These are phyloP conservation scores for Helicoverpa assulta DNA, from an alignment of 2,888 invertebrate species.

Conservation along the genomic window DNA sequence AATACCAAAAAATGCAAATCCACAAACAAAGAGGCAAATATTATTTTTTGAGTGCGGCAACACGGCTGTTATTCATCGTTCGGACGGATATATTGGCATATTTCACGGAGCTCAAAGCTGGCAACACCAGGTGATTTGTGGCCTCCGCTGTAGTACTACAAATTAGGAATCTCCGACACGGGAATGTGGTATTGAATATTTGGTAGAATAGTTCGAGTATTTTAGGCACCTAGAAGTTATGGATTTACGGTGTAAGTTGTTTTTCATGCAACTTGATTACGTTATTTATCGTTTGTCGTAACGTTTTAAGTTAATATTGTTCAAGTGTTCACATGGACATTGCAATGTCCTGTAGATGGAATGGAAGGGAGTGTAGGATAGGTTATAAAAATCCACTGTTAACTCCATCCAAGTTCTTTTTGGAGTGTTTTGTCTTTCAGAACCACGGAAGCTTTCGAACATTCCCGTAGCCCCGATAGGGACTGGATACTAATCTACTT, in stretches of 20 bases:
- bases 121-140: constrained; percentile 68
- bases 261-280: constrained; percentile 26
- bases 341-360: no score
- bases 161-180: constrained; percentile 43
- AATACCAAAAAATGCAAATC: constrained; percentile 28
- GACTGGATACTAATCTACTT: not conserved
- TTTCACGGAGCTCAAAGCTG: constrained; percentile 63
- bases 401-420: no score
- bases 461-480: no score
- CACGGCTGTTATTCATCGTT: constrained; percentile 64
- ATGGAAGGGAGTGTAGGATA: no score
- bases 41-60: constrained; percentile 65
- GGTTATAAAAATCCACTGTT: no score
- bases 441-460: no score
- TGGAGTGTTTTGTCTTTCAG: no score
- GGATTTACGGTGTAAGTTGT: not conserved
- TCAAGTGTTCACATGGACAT: no score
- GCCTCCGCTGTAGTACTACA: constrained; percentile 53
- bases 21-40: constrained; percentile 56
- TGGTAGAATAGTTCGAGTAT: constrained; percentile 36
- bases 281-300: not conserved
- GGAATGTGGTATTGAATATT: constrained; percentile 52
- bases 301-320: not conserved
- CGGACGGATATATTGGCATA: constrained; percentile 67
- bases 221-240: constrained; percentile 19